These are phyloP conservation scores for Styela clava DNA, from an alignment of 23 tunicate species.

Conservation along the genomic window DNA sequence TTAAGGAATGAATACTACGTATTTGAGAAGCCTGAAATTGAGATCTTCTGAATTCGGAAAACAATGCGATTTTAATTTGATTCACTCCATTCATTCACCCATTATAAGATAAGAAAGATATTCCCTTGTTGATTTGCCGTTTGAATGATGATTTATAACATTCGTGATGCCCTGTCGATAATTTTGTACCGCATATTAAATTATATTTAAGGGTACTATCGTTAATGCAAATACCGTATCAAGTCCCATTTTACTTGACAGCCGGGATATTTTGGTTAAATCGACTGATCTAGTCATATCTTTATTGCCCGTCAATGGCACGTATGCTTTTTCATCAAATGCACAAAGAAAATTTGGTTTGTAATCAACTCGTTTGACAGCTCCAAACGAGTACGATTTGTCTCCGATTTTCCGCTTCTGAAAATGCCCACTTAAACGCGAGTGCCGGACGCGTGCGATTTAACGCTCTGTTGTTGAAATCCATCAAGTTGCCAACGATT, in stretches of 20 bases:
- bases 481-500: neutral
- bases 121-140: too few relatives aligned
- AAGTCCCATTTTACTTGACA: neutral
- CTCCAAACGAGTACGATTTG: slow-evolving; percentile 16
- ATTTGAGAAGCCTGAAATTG: too few relatives aligned
- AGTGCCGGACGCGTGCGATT: slow-evolving; percentile 5
- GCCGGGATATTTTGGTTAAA: neutral
- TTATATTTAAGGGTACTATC: neutral
- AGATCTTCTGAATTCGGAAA: too few relatives aligned
- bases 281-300: neutral
- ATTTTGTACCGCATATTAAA: neutral
- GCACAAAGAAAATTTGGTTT: neutral
- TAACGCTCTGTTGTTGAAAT: neutral
- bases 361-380: slow-evolving; percentile 2
- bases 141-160: neutral
- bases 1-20: too few relatives aligned
- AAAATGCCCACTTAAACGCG: neutral
- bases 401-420: slow-evolving; percentile 19
- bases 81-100: too few relatives aligned
- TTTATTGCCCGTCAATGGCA: neutral
- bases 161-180: neutral
- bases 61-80: too few relatives aligned
- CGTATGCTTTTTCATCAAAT: neutral
- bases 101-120: too few relatives aligned
- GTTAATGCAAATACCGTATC: neutral